phyloP scores from a whole-genome alignment of 2,113 vertebrate species.

The Zapornia atra region DNA sequence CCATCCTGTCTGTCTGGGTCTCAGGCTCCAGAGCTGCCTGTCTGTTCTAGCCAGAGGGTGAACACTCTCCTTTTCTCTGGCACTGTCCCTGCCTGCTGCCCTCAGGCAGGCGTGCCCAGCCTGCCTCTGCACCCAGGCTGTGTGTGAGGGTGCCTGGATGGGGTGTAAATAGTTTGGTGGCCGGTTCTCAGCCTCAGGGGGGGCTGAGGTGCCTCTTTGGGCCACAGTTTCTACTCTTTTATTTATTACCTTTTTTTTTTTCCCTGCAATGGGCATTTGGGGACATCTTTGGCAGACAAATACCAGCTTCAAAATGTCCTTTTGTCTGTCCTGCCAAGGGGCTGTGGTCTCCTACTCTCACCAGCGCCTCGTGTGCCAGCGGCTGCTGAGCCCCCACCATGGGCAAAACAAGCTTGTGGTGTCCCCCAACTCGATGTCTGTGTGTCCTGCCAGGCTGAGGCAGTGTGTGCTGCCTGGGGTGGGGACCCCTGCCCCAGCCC shows the following conservation, averaged over 20 bases:
- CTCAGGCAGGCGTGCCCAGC: background rate
- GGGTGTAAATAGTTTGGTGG: background rate
- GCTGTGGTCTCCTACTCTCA: background rate
- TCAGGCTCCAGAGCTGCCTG: background rate
- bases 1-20: background rate
- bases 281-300: background rate
- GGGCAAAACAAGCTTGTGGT: background rate
- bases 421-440: background rate
- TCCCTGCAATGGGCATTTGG: background rate
- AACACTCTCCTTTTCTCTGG: background rate
- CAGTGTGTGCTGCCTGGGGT: fast-evolving
- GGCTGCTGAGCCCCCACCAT: background rate
- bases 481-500: background rate
- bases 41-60: background rate
- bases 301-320: background rate
- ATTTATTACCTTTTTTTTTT: background rate
- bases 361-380: conserved; percentile 40
- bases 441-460: background rate
- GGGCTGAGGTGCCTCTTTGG: background rate
- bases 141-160: background rate
- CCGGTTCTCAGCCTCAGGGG: background rate
- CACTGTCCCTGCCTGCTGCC: background rate
- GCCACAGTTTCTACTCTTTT: background rate
- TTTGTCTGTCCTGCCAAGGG: background rate
- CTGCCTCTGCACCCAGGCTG: background rate